Percentiles rank a stretch among this genome's conserved stretches.
Evolutionary conservation across 2,113 vertebrate genomes (phyloP).

Genomic region (Tretioscincus oriximinensis): DNA sequence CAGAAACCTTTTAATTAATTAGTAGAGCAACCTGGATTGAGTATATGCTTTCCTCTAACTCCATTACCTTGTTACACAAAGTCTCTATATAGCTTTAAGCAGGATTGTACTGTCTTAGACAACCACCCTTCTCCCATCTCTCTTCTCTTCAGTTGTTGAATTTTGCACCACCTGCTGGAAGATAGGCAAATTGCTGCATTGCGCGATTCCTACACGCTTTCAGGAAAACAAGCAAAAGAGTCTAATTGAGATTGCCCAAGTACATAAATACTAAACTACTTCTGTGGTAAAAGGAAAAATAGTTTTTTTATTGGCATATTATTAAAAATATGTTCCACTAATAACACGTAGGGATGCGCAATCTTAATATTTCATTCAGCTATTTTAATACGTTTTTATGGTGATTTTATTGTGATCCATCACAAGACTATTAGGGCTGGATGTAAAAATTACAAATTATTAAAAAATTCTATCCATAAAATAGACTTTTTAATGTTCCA

Average conservation of each 20-base stretch:
- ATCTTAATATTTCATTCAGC: neutral
- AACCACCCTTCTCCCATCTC: too few relatives aligned
- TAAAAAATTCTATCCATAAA: neutral
- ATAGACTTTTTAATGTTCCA: neutral
- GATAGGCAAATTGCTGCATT: neutral
- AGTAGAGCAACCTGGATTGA: neutral
- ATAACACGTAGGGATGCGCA: neutral
- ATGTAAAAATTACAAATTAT: too few relatives aligned
- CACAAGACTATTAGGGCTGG: too few relatives aligned
- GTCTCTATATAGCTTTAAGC: neutral
- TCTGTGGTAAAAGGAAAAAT: neutral
- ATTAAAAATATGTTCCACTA: neutral
- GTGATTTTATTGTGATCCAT: too few relatives aligned
- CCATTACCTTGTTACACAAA: too few relatives aligned
- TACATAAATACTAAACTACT: neutral
- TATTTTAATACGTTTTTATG: too few relatives aligned
- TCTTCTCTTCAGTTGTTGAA: neutral
- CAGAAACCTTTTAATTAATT: neutral
- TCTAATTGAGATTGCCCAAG: neutral
- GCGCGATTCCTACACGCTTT: neutral
- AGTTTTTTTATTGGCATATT: neutral
- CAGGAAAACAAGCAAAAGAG: too few relatives aligned
- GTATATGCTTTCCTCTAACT: neutral
- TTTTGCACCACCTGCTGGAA: neutral
- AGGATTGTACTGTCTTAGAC: neutral